Conservation (phyloP, 2,113 vertebrate genomes). For the Pogona vitticeps region DNA sequence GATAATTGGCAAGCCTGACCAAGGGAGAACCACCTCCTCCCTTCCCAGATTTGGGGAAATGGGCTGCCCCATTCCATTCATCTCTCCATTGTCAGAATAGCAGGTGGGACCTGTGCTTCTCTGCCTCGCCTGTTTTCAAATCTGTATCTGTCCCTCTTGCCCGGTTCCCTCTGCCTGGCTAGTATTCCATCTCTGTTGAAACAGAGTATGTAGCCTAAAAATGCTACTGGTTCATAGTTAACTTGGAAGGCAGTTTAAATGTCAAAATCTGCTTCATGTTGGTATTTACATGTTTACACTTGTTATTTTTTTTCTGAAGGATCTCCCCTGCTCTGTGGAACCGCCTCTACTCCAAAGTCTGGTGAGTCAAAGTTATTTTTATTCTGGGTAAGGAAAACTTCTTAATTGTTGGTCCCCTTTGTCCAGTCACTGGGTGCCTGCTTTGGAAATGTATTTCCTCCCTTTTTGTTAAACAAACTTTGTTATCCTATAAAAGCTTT, state of each 20-base stretch:
- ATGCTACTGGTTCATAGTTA: background rate
- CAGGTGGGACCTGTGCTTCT: too few relatives aligned
- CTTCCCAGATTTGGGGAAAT: too few relatives aligned
- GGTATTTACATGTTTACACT: background rate
- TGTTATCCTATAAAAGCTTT: background rate
- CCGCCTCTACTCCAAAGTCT: conserved; percentile 66
- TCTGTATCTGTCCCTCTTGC: too few relatives aligned
- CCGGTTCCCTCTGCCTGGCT: background rate
- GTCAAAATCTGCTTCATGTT: background rate
- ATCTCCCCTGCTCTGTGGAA: conserved; percentile 79
- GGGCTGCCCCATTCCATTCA: too few relatives aligned
- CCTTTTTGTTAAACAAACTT: background rate
- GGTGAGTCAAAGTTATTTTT: conserved; percentile 75
- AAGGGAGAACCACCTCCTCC: background rate
- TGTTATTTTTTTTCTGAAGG: conserved; percentile 66
- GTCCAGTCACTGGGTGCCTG: background rate
- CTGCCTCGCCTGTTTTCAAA: too few relatives aligned
- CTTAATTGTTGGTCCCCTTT: background rate
- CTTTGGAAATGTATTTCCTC: background rate
- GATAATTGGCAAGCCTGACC: too few relatives aligned
- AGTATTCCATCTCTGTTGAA: background rate
- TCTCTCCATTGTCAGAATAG: too few relatives aligned
- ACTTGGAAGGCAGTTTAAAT: background rate
- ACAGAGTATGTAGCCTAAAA: background rate
- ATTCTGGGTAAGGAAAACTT: conserved; percentile 16